A percentile compares a stretch with the other conserved stretches of the same genome.
Evolutionary conservation across 2,113 vertebrate species (phyloP).

Genomic region (Dendropsophus ebraccatus): DNA sequence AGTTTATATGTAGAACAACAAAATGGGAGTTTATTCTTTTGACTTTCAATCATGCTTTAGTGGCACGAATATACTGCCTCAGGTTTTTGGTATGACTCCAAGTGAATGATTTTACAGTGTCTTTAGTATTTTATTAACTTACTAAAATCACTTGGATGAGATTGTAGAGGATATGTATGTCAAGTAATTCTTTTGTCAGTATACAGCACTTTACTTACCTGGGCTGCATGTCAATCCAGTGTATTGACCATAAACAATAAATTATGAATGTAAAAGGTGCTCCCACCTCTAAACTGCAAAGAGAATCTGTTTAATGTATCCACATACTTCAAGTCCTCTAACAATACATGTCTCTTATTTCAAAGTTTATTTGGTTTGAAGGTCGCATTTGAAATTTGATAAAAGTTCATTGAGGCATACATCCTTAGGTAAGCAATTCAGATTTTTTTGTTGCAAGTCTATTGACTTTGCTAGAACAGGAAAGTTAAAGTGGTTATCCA

Average conservation of each 20-base stretch:
- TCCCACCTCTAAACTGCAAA: conserved; percentile 29
- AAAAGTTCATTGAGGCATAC: conserved; percentile 40
- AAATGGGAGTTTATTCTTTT: conserved; percentile 35
- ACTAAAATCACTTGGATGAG: conserved; percentile 9
- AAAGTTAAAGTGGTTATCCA: not conserved
- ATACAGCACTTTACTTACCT: conserved; percentile 16
- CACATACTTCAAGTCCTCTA: conserved; percentile 39
- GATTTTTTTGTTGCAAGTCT: conserved; percentile 12
- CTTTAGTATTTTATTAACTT: not conserved
- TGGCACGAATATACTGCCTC: conserved; percentile 24
- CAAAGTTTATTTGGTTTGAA: conserved; percentile 43
- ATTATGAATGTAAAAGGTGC: conserved; percentile 28
- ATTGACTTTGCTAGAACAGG: conserved; percentile 32
- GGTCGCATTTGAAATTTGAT: conserved; percentile 28
- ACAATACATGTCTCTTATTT: conserved; percentile 38
- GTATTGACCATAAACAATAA: conserved; percentile 11
- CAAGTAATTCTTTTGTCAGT: conserved; percentile 8
- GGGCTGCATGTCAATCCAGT: not conserved
- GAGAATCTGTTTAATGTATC: not conserved
- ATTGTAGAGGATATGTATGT: not conserved
- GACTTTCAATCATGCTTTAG: conserved; percentile 47
- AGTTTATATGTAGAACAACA: conserved; percentile 23
- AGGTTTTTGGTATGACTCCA: conserved; percentile 34
- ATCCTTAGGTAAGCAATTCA: conserved; percentile 55
- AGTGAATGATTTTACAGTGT: conserved; percentile 32